Evolutionary conservation across 1,140 invertebrate genomes (phyloP).

Genomic region (Coptotermes formosanus): DNA sequence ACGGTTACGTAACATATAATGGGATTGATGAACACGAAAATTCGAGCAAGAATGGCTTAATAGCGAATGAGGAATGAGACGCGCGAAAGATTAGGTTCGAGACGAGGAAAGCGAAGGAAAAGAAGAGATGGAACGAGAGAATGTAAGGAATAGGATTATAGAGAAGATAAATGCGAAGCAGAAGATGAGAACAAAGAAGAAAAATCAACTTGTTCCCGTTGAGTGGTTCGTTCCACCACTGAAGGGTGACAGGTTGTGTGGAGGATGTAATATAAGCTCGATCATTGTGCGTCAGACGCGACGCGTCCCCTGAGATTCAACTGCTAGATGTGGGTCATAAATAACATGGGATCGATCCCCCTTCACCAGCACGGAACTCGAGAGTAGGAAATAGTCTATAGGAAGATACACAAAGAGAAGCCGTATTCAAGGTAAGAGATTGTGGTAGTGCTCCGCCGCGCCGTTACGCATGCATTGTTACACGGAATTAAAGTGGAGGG

Average conservation of each 20-base stretch:
- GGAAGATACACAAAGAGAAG: neutral
- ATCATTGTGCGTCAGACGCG: slow-evolving; percentile 8
- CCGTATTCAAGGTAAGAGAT: neutral
- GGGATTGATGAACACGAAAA: too few relatives aligned
- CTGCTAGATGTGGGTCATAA: neutral
- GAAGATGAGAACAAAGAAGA: slow-evolving; percentile 2
- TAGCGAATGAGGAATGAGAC: too few relatives aligned
- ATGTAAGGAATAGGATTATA: neutral
- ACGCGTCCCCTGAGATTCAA: neutral
- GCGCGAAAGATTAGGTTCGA: neutral
- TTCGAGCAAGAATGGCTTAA: too few relatives aligned
- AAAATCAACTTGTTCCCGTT: slow-evolving; percentile 8
- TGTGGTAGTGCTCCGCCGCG: neutral
- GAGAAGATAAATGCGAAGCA: neutral
- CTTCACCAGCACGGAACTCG: neutral
- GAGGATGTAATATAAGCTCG: neutral
- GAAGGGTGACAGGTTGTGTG: neutral
- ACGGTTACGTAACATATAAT: too few relatives aligned
- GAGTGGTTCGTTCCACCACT: neutral
- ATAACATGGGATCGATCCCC: slow-evolving; percentile 14
- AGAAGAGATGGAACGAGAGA: neutral
- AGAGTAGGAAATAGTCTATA: neutral
- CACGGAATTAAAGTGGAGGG: neutral
- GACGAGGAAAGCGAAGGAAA: neutral
- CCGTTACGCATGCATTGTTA: neutral